Conservation (phyloP, 1,140 invertebrate species). For the Achatina immaculata region DNA sequence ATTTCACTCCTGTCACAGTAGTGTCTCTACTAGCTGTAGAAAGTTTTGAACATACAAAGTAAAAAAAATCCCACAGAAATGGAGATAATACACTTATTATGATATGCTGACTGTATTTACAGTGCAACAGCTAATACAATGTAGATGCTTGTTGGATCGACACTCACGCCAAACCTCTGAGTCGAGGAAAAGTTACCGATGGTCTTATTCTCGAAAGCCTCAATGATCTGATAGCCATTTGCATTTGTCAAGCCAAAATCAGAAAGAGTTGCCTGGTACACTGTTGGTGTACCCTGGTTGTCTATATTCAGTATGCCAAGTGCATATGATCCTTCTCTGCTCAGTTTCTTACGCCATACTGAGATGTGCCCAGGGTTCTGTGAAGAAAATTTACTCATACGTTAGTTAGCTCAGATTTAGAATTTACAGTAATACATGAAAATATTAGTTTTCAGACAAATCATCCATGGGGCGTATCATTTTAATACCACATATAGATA, state of each 20-base stretch:
- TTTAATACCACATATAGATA: too few species aligned
- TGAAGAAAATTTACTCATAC: neutral
- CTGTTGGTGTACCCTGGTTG: constrained; percentile 47
- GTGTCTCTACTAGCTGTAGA: too few species aligned
- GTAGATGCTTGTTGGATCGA: constrained; percentile 86
- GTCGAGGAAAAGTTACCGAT: constrained; percentile 82
- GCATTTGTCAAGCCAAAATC: constrained; percentile 85
- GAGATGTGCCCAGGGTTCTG: constrained; percentile 41
- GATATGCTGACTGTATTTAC: neutral
- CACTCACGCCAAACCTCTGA: constrained; percentile 91
- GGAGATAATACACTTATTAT: too few species aligned
- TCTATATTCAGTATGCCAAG: constrained; percentile 56
- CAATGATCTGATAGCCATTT: constrained; percentile 87
- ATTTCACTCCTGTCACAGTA: too few species aligned
- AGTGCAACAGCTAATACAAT: constrained; percentile 38
- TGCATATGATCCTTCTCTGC: constrained; percentile 47
- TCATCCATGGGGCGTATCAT: too few species aligned
- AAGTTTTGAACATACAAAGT: too few species aligned
- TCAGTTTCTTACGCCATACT: constrained; percentile 60
- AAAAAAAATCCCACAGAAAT: too few species aligned
- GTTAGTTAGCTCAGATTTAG: too few species aligned
- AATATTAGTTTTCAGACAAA: neutral
- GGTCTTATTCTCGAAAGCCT: constrained; percentile 57
- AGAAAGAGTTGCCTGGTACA: constrained; percentile 73
- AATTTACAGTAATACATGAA: too few species aligned